Evolutionary conservation across 2,797 vertebrate genomes (phyloP).

Genomic region (Pampus argenteus): DNA sequence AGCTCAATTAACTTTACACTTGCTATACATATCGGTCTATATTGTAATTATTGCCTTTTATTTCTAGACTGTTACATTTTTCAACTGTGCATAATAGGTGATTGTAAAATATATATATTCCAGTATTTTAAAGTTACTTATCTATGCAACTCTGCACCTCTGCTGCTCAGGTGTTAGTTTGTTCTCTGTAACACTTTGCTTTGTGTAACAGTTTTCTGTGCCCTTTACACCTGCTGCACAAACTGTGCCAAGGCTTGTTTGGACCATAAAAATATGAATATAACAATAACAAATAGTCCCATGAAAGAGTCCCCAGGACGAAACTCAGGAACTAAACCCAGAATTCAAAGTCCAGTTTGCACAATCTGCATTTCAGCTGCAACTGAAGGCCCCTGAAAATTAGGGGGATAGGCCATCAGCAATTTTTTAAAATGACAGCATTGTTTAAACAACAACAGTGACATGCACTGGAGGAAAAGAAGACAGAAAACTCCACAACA

Average conservation of each 20-base stretch:
- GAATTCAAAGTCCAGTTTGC: neutral
- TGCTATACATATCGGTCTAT: too few relatives aligned
- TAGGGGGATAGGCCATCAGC: neutral
- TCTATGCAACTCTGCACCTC: neutral
- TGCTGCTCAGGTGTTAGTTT: conserved; percentile 4
- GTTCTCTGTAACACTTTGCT: neutral
- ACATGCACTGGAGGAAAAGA: too few relatives aligned
- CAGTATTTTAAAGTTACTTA: neutral
- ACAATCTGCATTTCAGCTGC: neutral
- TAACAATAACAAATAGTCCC: neutral
- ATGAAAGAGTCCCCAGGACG: neutral
- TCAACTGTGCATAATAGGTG: too few relatives aligned
- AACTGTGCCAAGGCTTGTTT: neutral
- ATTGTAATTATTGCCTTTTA: too few relatives aligned
- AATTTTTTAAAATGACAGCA: neutral
- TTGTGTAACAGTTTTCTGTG: neutral
- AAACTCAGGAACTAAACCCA: neutral
- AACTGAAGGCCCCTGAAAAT: neutral
- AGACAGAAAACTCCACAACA: too few relatives aligned
- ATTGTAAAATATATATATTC: neutral
- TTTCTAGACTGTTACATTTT: too few relatives aligned
- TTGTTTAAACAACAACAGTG: neutral
- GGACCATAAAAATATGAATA: neutral
- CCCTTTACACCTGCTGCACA: neutral
- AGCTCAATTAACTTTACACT: too few relatives aligned